Conservation (phyloP, 30 jellyfish, hydroid and myxozoan species). For the Hydractinia symbiolongicarpus region DNA sequence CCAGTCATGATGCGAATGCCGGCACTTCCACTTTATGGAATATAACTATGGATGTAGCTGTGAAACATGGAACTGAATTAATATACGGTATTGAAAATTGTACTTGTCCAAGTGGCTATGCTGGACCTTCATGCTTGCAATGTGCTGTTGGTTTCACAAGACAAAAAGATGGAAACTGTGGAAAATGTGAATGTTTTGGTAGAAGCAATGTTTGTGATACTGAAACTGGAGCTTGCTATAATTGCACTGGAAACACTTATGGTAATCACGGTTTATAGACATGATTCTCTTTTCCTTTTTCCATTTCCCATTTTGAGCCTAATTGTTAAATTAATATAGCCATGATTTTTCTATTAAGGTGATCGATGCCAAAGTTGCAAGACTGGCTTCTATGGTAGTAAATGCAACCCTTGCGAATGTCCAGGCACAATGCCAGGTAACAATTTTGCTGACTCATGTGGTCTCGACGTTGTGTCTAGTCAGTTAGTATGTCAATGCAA, state of each 20-base stretch:
- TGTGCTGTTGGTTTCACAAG: conserved; percentile 84
- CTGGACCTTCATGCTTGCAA: conserved; percentile 78
- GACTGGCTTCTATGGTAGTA: conserved; percentile 92
- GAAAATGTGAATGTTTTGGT: conserved; percentile 73
- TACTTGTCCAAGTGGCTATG: conserved; percentile 66
- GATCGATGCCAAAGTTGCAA: conserved; percentile 80
- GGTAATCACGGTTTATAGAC: conserved; percentile 33
- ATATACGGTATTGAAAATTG: conserved; percentile 70
- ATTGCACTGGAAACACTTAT: conserved; percentile 64
- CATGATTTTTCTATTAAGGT: conserved; percentile 42
- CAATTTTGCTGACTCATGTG: conserved; percentile 80
- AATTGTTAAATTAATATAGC: no score
- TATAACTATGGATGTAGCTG: conserved; percentile 52
- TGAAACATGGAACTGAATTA: conserved; percentile 45
- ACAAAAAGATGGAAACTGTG: conserved; percentile 76
- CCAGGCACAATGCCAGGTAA: conserved; percentile 58
- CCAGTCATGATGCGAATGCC: conserved; percentile 45
- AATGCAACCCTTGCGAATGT: conserved; percentile 88
- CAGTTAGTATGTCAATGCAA: conserved; percentile 71
- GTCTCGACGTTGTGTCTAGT: conserved; percentile 16
- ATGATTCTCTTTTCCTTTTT: no score
- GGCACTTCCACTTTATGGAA: conserved; percentile 28
- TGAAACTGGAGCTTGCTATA: conserved; percentile 79
- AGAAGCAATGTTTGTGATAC: conserved; percentile 71
- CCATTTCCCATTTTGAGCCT: no score